Base-by-base conservation (phyloP, 2,113 vertebrate genomes). In the Nothocercus nigrocapillus region DNA sequence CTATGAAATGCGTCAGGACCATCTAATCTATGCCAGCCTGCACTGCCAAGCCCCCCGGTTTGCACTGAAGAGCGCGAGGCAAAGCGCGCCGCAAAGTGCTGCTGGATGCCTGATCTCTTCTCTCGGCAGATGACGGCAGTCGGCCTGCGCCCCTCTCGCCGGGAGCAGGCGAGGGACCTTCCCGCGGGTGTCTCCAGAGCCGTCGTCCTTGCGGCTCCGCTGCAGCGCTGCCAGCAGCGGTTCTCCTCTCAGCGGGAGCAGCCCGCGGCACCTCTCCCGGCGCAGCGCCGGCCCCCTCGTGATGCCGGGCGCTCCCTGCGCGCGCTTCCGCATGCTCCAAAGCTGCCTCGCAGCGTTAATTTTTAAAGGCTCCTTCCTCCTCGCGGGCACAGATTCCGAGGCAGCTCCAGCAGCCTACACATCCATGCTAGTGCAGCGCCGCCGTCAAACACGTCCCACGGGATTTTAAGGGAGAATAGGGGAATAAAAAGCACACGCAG, bases 331-430 rank as follows among this genome's bases (percentile, higher is more conserved):
- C 56, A 59, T 40, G 79, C 58, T 54, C 94, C 93, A 90, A 90
- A 92, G 92, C 95, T 96, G 92, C 94, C 91, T 96, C 34, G 25
- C 91, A 85, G 88, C 76, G 94, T 96, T 97, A 94, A 96, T 95
- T 91, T 94, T 96, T 96, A 96, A 97, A 94, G 93, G 82, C 85
- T 95, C 81, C 68, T 90, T 92, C 85, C 86, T 92, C 94, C 90
- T 96, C 86, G 82, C 53, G 53, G 95, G 93, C 91, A 93, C 82
- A 91, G 88, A 96, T 92, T 91, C 90, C 75, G 67, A 93, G 89
- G 51, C 94, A 86, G 93, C 93, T 97, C 88, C 93, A 91, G 78
- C 85, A 96, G 88, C 91, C 86, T 85, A 80, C 94, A 92, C 82
- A 59, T 79, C 56, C 58, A 44, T n/a, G 94, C 66, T 78, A 92